phyloP scores from a whole-genome alignment of 2,888 invertebrate genomes.

The Tenthredo mesomela region DNA sequence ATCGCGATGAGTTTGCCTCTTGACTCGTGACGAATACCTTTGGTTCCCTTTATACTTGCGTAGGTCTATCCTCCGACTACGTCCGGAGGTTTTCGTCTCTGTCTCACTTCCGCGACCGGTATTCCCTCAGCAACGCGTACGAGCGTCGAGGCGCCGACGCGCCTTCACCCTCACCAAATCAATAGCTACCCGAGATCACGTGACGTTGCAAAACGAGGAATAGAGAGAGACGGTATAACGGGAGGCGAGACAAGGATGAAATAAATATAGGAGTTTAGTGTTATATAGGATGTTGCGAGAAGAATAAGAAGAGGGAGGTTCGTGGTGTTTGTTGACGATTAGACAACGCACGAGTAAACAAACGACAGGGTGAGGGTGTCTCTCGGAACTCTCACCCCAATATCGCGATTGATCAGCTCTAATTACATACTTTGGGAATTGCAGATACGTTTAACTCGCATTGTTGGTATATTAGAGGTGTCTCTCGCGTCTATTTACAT shows the following conservation, averaged over 20 bases:
- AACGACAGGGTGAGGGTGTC: slow-evolving; percentile 20
- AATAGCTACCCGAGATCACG: slow-evolving; percentile 73
- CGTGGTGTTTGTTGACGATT: slow-evolving; percentile 46
- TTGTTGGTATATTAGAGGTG: not conserved
- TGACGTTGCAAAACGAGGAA: slow-evolving; percentile 59
- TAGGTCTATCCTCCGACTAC: slow-evolving; percentile 45
- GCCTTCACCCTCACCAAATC: slow-evolving; percentile 74
- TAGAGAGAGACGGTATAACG: slow-evolving; percentile 18
- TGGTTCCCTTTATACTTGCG: slow-evolving; percentile 4
- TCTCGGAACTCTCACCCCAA: not conserved
- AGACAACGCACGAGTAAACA: slow-evolving; percentile 41
- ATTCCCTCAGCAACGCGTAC: slow-evolving; percentile 34
- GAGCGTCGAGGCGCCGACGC: slow-evolving; percentile 58
- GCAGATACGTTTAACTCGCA: not conserved
- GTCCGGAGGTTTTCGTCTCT: slow-evolving; percentile 49
- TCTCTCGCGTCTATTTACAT: not conserved
- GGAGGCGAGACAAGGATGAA: slow-evolving; percentile 11
- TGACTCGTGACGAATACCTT: slow-evolving; percentile 39
- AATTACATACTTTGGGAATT: not conserved
- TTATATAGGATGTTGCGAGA: not conserved
- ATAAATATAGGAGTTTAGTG: not conserved
- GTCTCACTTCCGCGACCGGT: slow-evolving; percentile 51
- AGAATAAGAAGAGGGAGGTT: not conserved
- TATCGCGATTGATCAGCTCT: not conserved
- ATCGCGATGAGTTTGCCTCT: slow-evolving; percentile 7